These are phyloP conservation scores for Psittacula echo DNA, from an alignment of 2,797 vertebrate genomes.

Conservation along the genomic window DNA sequence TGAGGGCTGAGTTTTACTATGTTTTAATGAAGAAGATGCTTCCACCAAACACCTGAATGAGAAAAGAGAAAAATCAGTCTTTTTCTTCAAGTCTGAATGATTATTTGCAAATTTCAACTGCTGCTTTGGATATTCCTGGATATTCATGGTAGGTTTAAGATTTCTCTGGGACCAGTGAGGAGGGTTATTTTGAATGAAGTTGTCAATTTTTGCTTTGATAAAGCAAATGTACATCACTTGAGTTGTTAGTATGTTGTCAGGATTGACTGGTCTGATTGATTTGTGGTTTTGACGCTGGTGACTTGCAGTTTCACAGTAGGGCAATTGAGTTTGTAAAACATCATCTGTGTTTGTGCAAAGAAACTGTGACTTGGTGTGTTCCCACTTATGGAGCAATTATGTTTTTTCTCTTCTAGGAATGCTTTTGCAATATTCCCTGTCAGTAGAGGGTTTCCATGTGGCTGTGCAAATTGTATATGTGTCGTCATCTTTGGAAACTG, in stretches of 20 bases:
- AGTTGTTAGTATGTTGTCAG: neutral
- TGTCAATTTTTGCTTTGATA: neutral
- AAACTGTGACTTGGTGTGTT: neutral
- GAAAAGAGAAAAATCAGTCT: neutral
- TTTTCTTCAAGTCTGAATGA: neutral
- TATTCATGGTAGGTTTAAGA: neutral
- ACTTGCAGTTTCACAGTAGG: neutral
- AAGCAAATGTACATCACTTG: neutral
- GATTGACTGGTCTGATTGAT: neutral
- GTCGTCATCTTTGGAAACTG: neutral
- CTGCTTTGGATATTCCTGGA: neutral
- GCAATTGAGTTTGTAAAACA: neutral
- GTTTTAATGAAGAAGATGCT: neutral
- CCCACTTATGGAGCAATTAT: neutral
- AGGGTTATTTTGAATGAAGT: neutral
- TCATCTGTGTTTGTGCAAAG: neutral
- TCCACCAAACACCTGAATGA: neutral
- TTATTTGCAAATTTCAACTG: neutral
- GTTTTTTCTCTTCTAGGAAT: neutral
- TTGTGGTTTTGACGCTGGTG: neutral
- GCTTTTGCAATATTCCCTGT: neutral
- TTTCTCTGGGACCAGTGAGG: neutral
- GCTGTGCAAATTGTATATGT: fast-evolving
- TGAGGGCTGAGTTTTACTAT: neutral
- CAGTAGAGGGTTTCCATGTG: neutral